Conservation (phyloP, 2,113 vertebrate species). For the Coturnix japonica region DNA sequence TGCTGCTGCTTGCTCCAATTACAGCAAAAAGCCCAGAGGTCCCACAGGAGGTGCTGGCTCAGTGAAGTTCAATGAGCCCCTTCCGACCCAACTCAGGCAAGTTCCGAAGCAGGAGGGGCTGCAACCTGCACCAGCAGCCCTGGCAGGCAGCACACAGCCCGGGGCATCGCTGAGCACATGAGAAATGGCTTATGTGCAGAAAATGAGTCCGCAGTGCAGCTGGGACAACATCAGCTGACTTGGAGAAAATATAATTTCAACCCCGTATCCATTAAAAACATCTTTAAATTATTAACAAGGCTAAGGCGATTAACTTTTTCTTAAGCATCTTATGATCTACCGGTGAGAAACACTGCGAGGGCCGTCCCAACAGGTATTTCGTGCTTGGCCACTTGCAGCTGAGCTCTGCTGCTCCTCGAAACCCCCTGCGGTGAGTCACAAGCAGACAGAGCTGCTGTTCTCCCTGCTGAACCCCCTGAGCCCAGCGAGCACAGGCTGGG, state of each 20-base stretch:
- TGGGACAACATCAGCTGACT: background rate
- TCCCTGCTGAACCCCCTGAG: background rate
- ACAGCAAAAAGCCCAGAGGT: background rate
- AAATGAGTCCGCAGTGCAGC: background rate
- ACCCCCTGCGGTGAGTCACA: background rate
- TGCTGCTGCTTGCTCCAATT: background rate
- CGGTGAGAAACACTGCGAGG: rapidly evolving
- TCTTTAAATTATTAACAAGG: background rate
- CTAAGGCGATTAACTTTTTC: background rate
- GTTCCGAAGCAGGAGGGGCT: background rate
- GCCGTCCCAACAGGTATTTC: background rate
- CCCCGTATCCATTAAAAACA: background rate
- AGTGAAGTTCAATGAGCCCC: background rate
- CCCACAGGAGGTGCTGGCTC: background rate
- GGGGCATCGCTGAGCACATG: background rate
- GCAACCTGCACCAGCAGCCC: background rate
- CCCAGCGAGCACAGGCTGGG: background rate
- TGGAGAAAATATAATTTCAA: background rate
- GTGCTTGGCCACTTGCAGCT: background rate
- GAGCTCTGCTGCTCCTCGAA: background rate
- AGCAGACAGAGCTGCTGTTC: background rate
- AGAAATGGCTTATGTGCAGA: background rate
- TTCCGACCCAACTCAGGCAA: background rate
- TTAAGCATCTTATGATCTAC: background rate
- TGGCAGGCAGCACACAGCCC: background rate